These are phyloP conservation scores for Drosophila mojavensis DNA, from an alignment of 1,140 invertebrate genomes.

Conservation along the genomic window DNA sequence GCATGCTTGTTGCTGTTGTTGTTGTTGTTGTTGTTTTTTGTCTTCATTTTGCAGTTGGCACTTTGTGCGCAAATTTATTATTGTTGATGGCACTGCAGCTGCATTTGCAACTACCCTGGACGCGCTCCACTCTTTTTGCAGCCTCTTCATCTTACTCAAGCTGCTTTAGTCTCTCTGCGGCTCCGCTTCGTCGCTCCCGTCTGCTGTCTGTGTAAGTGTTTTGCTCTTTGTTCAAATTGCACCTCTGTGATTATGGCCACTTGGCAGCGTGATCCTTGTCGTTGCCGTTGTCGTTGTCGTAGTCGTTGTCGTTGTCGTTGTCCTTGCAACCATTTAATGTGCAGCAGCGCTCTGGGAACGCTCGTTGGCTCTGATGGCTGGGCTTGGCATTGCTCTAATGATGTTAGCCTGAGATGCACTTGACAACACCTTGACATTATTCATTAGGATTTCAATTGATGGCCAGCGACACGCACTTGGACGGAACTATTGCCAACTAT, in stretches of 20 bases:
- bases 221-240: conserved; percentile 61
- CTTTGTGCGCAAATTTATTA: conserved; percentile 69
- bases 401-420: conserved; percentile 67
- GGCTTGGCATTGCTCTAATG: conserved; percentile 51
- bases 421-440: conserved; percentile 79
- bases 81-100: conserved; percentile 59
- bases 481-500: conserved; percentile 6
- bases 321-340: conserved; percentile 66
- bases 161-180: neutral
- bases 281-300: neutral
- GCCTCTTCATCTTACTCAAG: neutral
- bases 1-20: conserved; percentile 1
- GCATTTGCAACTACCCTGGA: neutral
- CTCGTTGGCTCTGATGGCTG: neutral
- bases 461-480: conserved; percentile 27
- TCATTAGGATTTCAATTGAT: conserved; percentile 59
- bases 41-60: conserved; percentile 67
- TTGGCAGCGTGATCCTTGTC: conserved; percentile 51
- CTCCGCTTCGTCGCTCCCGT: neutral
- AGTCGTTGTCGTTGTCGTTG: too few species aligned
- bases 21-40: conserved; percentile 26
- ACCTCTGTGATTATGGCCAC: conserved; percentile 78
- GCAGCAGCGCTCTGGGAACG: conserved; percentile 5
- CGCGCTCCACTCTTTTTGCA: neutral
- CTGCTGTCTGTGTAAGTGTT: conserved; percentile 20